Base-by-base conservation (phyloP, 1,140 invertebrate genomes). In the Pogonus chalceus region DNA sequence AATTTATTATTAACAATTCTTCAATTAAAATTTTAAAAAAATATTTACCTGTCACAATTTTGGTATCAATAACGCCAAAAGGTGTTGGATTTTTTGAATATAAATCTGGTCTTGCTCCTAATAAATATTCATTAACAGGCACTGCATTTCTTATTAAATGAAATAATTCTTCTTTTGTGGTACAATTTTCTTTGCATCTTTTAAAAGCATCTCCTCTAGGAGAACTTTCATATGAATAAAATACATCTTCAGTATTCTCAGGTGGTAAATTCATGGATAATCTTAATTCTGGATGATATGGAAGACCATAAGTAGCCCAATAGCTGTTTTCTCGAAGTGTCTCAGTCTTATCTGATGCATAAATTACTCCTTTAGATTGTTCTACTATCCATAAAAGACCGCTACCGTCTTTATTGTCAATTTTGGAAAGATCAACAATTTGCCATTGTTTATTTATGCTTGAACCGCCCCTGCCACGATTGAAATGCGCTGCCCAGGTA, bases 381-480 rank as follows among this genome's bases (percentile, higher is more conserved):
- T 96, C 92, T 1, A 90, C 69, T 24, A 95, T 75, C 77, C 82
- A 85, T 0, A 95, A 66, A 23, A 89, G 64, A 18, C 75, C 83
- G 57, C 78, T 75, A 23, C 73, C 69, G 20, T 69, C 70, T 0
- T 69, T 60, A 57, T 71, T 37, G 24, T 56, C 23, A 56, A 71
- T 59, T 47, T 65, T 53, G 56, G 65, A 70, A 61, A 75, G 85
- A 69, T 94, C 85, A 0, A 92, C 73, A 7, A 88, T 72, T 56
- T 92, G 80, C 92, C 92, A 97, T 66, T 96, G 89, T 59, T 92
- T 90, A 64, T 86, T 88, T 52, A 43, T 12, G 9, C 90, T 88
- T 23, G 89, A 92, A 4, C 86, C 87, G 54, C 86, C 88, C 70
- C 92, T 90, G 65, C 80, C 82, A 1, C 69, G 63, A 0, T 76